Conservation (phyloP, 1,140 invertebrate species). For the Lerema accius region DNA sequence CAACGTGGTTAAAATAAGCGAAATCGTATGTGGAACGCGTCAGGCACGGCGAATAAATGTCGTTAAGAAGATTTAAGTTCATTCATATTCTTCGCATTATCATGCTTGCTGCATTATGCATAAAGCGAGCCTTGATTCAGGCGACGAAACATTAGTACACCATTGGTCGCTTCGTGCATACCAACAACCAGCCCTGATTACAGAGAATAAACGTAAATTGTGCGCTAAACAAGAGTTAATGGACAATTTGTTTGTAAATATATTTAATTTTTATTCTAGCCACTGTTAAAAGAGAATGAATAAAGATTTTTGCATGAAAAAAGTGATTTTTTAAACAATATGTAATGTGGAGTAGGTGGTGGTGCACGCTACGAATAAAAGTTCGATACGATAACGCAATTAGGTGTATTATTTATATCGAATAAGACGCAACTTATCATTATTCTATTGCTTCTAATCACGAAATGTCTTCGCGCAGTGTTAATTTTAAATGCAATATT, state of each 20-base stretch:
- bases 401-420: too few species aligned
- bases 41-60: conserved; percentile 34
- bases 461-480: too few species aligned
- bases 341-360: too few species aligned
- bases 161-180: conserved; percentile 55
- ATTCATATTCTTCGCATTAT: conserved; percentile 54
- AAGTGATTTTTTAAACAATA: too few species aligned
- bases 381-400: too few species aligned
- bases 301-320: too few species aligned
- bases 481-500: too few species aligned
- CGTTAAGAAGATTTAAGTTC: conserved; percentile 35
- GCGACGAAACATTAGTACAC: conserved; percentile 67
- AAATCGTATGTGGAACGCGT: conserved; percentile 22
- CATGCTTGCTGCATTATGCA: conserved; percentile 62
- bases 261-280: conserved; percentile 1
- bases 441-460: too few species aligned
- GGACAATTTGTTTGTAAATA: conserved; percentile 3
- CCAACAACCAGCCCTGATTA: conserved; percentile 32
- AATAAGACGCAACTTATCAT: too few species aligned
- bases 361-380: too few species aligned
- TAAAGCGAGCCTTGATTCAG: conserved; percentile 49
- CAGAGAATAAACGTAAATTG: conserved; percentile 28
- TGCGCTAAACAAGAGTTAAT: conserved; percentile 5
- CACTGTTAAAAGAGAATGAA: too few species aligned
- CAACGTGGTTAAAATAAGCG: conserved; percentile 3